These are phyloP conservation scores for Cheumatopsyche charites DNA, from an alignment of 1,140 invertebrate species.

Conservation along the genomic window DNA sequence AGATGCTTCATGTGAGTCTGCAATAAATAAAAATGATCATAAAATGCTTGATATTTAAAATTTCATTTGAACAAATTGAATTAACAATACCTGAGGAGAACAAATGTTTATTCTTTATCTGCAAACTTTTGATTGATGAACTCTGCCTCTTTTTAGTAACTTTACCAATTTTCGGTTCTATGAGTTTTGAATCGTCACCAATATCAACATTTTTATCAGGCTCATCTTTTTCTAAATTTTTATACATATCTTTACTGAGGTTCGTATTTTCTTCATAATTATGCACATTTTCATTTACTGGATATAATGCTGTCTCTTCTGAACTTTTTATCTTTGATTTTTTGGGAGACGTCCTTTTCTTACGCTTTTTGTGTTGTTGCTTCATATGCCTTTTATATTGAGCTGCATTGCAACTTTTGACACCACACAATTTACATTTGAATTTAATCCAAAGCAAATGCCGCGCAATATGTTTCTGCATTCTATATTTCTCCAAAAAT, in stretches of 20 bases:
- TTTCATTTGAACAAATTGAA: background rate
- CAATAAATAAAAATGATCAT: background rate
- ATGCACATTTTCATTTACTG: background rate
- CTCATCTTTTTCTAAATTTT: too few relatives aligned
- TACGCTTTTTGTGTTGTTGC: constrained; percentile 45
- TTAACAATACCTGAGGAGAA: too few relatives aligned
- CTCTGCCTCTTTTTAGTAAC: background rate
- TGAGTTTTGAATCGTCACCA: too few relatives aligned
- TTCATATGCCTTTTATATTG: constrained; percentile 64
- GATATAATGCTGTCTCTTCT: background rate
- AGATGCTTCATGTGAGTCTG: background rate
- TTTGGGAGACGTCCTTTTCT: background rate
- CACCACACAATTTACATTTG: constrained; percentile 65
- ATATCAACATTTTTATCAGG: too few relatives aligned
- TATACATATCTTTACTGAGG: background rate
- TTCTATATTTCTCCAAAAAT: constrained; percentile 55
- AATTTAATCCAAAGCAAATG: constrained; percentile 65
- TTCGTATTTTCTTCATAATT: background rate
- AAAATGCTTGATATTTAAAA: background rate
- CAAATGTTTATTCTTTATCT: background rate
- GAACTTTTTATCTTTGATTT: background rate
- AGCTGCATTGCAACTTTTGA: constrained; percentile 61
- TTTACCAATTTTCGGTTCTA: too few relatives aligned
- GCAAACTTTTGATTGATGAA: background rate
- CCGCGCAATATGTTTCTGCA: constrained; percentile 62